Percentiles rank a stretch among this genome's conserved stretches.
phyloP scores from a whole-genome alignment of 2,888 invertebrate genomes.

The Drosophila falleni region DNA sequence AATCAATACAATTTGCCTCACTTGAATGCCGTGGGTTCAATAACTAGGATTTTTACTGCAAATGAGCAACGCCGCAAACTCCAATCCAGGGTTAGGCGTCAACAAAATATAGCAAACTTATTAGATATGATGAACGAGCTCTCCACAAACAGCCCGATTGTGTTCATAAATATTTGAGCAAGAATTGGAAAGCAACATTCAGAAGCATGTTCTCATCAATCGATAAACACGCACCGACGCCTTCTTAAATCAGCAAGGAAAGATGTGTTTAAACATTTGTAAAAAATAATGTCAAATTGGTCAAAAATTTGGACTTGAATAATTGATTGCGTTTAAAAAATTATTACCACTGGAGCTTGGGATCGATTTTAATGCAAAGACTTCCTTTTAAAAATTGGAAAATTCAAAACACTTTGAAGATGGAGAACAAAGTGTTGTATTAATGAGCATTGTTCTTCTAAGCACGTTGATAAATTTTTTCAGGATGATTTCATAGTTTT shows the following conservation, averaged over 20 bases:
- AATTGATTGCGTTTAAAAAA: too few relatives aligned
- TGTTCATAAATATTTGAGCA: conserved; percentile 67
- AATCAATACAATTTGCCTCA: conserved; percentile 59
- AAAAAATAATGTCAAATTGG: too few relatives aligned
- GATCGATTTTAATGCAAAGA: too few relatives aligned
- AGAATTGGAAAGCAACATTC: not conserved
- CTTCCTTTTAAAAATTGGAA: too few relatives aligned
- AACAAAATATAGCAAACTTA: conserved; percentile 50
- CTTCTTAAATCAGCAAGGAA: not conserved
- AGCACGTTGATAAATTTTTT: conserved; percentile 26
- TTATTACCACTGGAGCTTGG: too few relatives aligned
- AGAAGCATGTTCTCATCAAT: not conserved
- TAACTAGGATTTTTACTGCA: conserved; percentile 71
- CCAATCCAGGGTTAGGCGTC: conserved; percentile 13
- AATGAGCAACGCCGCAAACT: conserved; percentile 56
- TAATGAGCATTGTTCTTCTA: not conserved
- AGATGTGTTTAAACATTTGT: not conserved
- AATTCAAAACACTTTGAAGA: too few relatives aligned
- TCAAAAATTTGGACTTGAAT: too few relatives aligned
- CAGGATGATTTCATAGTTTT: not conserved
- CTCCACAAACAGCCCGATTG: conserved; percentile 5
- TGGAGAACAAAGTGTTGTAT: conserved; percentile 18
- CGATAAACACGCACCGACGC: not conserved
- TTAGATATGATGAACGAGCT: conserved; percentile 60
- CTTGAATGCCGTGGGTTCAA: conserved; percentile 23